Conservation (phyloP, 2,113 vertebrate species). For the Psophia crepitans region DNA sequence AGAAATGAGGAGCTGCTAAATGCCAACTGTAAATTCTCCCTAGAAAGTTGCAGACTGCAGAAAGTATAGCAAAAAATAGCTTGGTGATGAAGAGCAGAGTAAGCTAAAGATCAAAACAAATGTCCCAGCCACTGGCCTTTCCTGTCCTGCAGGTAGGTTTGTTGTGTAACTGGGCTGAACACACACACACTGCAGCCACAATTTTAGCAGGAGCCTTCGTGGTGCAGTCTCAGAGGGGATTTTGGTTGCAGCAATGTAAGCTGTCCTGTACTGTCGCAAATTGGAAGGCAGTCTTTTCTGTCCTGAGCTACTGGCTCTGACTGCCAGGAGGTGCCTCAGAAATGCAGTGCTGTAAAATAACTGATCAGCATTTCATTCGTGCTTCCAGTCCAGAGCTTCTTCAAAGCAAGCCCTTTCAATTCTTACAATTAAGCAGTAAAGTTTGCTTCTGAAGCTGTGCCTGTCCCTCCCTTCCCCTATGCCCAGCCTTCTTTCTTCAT, state of each 20-base stretch:
- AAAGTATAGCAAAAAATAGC: not conserved
- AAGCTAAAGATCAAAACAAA: not conserved
- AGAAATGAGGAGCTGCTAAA: not conserved
- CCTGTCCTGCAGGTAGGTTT: not conserved
- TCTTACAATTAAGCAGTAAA: not conserved
- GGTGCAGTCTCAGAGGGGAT: not conserved
- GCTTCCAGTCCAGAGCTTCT: not conserved
- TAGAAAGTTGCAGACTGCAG: not conserved
- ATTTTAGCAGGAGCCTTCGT: not conserved
- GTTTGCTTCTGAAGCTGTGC: not conserved
- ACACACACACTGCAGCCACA: not conserved
- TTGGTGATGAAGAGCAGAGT: not conserved
- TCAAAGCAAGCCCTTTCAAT: not conserved
- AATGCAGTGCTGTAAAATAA: not conserved
- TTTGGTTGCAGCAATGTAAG: not conserved
- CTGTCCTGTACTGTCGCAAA: not conserved
- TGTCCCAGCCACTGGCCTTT: not conserved
- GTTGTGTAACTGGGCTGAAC: not conserved
- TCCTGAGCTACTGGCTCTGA: not conserved
- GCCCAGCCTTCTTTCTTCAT: not conserved
- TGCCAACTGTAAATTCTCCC: not conserved
- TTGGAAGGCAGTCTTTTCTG: conserved; percentile 14
- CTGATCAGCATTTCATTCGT: not conserved
- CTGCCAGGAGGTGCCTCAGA: not conserved
- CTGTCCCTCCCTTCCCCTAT: not conserved